Conservation (phyloP, 2,113 vertebrate species). For the Cheirogaleus medius region DNA sequence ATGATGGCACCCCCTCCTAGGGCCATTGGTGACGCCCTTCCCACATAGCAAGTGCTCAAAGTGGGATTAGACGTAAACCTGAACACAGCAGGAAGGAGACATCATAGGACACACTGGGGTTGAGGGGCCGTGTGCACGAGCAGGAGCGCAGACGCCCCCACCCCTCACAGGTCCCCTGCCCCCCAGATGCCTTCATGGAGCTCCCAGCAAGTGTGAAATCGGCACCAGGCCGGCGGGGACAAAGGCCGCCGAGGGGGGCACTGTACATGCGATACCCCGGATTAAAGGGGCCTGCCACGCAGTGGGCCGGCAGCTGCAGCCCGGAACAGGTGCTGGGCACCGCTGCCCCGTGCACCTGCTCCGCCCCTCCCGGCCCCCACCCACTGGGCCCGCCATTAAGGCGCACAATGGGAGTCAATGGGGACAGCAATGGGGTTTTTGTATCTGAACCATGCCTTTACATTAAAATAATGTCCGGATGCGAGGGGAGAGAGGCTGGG, state of each 20-base stretch:
- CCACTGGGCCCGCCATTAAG: slow-evolving; percentile 64
- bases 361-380: slow-evolving; percentile 27
- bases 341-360: slow-evolving; percentile 81
- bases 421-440: not conserved
- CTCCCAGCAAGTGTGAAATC: slow-evolving; percentile 87
- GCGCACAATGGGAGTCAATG: slow-evolving; percentile 71
- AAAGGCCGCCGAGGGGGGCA: slow-evolving; percentile 83
- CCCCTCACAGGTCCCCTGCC: slow-evolving; percentile 33
- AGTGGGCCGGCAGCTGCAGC: slow-evolving; percentile 70
- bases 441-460: slow-evolving; percentile 16
- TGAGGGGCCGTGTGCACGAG: not conserved
- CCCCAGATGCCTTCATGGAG: slow-evolving; percentile 79
- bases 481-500: not conserved
- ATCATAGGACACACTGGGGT: not conserved
- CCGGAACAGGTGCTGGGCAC: slow-evolving; percentile 85
- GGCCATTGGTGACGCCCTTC: not conserved
- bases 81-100: not conserved
- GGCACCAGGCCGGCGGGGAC: slow-evolving; percentile 85
- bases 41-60: too few relatives aligned
- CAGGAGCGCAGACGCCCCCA: not conserved
- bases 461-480: slow-evolving; percentile 18
- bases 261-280: slow-evolving; percentile 82
- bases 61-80: not conserved
- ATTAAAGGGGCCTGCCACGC: slow-evolving; percentile 70
- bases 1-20: not conserved